Evolutionary conservation across 2,797 vertebrate genomes (phyloP).

Genomic region (Ptychobarbus kaznakovi): DNA sequence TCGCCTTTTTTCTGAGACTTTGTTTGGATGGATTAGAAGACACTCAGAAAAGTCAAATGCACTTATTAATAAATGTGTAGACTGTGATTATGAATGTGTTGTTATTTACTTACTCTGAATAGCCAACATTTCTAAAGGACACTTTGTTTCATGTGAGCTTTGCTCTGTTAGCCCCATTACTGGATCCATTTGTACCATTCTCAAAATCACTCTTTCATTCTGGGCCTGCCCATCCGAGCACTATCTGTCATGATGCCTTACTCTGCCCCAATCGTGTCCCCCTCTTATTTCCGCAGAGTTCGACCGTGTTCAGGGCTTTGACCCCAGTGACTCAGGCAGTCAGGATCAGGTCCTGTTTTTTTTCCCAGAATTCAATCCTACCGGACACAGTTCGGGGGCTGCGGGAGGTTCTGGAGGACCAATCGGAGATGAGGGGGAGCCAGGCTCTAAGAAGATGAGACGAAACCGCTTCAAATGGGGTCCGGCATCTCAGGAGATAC

Average conservation of each 20-base stretch:
- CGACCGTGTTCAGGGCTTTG: constrained; percentile 94
- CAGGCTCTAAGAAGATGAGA: constrained; percentile 95
- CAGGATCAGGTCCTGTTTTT: constrained; percentile 98
- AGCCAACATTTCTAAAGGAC: not conserved
- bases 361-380: constrained; percentile 96
- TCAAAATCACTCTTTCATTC: constrained; percentile 34
- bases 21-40: not conserved
- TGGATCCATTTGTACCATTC: not conserved
- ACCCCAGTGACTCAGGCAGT: constrained; percentile 91
- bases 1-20: not conserved
- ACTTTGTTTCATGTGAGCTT: not conserved
- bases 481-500: constrained; percentile 97
- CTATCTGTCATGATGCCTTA: constrained; percentile 33
- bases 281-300: constrained; percentile 90
- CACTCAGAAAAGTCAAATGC: not conserved
- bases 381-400: constrained; percentile 82
- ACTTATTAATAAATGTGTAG: not conserved
- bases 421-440: constrained; percentile 86
- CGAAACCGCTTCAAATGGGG: constrained; percentile 99
- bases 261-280: constrained; percentile 73
- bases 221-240: constrained; percentile 1
- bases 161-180: not conserved
- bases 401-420: constrained; percentile 26
- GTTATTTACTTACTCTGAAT: not conserved
- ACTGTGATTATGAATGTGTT: not conserved